Percentiles rank a stretch among this genome's conserved stretches.
phyloP scores from a whole-genome alignment of 2,797 vertebrate species.

The Sebastolobus alascanus region DNA sequence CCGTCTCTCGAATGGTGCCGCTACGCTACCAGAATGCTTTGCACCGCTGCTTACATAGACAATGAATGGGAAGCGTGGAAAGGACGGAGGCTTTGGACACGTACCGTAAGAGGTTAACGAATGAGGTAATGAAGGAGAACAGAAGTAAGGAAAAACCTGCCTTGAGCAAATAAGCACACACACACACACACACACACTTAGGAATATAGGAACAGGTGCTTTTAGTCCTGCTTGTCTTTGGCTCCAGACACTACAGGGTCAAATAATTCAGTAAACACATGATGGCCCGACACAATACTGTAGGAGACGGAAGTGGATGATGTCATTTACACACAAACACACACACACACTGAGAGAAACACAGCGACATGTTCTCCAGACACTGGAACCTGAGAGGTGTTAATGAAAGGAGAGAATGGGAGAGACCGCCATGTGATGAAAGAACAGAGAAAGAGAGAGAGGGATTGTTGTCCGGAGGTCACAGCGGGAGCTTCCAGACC shows the following conservation, averaged over 20 bases:
- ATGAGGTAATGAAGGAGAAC: constrained; percentile 8
- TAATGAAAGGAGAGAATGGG: constrained; percentile 50
- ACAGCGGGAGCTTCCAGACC: constrained; percentile 30
- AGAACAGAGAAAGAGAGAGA: constrained; percentile 38
- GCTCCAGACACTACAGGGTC: no score
- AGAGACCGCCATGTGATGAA: constrained; percentile 27
- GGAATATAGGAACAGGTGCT: no score
- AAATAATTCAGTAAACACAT: neutral
- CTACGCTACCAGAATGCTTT: fast-evolving
- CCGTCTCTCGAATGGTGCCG: fast-evolving
- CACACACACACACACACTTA: constrained; percentile 16
- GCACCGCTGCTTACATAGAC: no score
- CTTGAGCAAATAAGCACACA: neutral
- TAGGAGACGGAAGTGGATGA: constrained; percentile 21
- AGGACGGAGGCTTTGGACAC: no score
- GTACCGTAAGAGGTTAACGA: neutral
- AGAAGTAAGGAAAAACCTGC: neutral
- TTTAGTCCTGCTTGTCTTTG: no score
- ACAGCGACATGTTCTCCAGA: constrained; percentile 15
- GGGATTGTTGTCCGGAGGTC: constrained; percentile 52
- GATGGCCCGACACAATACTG: neutral
- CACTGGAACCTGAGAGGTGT: constrained; percentile 55
- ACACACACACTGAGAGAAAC: neutral
- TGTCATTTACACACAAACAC: constrained; percentile 31
- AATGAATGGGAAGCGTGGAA: no score